phyloP scores from a whole-genome alignment of 2,113 vertebrate genomes.

The Eleginops maclovinus region DNA sequence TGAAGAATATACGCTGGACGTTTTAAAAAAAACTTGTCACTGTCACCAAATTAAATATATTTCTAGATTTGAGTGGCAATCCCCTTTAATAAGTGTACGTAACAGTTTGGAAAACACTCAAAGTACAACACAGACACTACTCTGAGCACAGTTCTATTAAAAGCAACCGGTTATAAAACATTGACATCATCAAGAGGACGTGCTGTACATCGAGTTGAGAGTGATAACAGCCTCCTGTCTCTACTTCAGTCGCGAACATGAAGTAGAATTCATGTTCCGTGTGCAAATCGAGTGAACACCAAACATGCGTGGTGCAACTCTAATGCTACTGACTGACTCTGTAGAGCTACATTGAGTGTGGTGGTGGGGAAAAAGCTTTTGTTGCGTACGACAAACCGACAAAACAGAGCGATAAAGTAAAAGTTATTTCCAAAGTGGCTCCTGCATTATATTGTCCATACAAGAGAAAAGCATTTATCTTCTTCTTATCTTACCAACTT shows the following conservation, averaged over 20 bases:
- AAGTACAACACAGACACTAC: conserved; percentile 70
- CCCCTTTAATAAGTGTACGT: conserved; percentile 59
- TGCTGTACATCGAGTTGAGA: conserved; percentile 71
- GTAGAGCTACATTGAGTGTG: conserved; percentile 71
- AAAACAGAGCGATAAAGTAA: conserved; percentile 50
- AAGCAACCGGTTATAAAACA: conserved; percentile 79
- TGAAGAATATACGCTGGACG: neutral
- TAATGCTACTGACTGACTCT: conserved; percentile 73
- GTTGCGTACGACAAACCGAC: conserved; percentile 53
- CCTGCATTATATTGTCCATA: conserved; percentile 53
- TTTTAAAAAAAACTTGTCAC: neutral
- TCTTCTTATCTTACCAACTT: conserved; percentile 25
- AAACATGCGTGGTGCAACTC: conserved; percentile 58
- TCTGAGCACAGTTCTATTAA: conserved; percentile 73
- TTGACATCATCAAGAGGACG: conserved; percentile 80
- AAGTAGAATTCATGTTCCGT: conserved; percentile 38
- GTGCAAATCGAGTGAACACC: conserved; percentile 67
- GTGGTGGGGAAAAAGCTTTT: conserved; percentile 40
- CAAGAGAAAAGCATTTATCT: conserved; percentile 48
- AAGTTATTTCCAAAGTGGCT: conserved; percentile 36
- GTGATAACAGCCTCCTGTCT: conserved; percentile 45
- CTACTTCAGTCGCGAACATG: conserved; percentile 54
- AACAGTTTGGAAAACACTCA: conserved; percentile 58
- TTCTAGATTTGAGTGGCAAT: conserved; percentile 54
- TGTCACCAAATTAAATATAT: too few species aligned